These are phyloP conservation scores for Olivierus martensii DNA, from an alignment of 1,140 invertebrate genomes.

Conservation along the genomic window DNA sequence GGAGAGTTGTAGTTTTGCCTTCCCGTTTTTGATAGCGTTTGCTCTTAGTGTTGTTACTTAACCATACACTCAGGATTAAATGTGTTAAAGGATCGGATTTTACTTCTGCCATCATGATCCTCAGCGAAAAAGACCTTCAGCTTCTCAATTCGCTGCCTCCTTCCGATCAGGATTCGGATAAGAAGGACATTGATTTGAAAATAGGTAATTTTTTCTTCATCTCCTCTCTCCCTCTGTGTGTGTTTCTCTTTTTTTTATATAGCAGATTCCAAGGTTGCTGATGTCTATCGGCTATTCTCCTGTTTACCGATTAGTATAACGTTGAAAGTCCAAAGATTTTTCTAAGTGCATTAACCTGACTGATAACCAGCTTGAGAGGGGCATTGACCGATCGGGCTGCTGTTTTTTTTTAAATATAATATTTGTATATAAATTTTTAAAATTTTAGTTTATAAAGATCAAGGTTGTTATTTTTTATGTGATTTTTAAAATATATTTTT, in stretches of 20 bases:
- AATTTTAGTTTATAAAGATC: too few relatives aligned
- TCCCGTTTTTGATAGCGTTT: background rate
- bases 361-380: too few relatives aligned
- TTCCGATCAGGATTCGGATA: slow-evolving; percentile 13
- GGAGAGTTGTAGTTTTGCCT: background rate
- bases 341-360: too few relatives aligned
- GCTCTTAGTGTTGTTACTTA: background rate
- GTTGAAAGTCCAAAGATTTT: too few relatives aligned
- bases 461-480: background rate
- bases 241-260: too few relatives aligned
- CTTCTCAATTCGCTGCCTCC: slow-evolving; percentile 15
- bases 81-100: background rate
- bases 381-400: too few relatives aligned
- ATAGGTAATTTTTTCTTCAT: slow-evolving; percentile 12
- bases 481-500: background rate
- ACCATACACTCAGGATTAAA: background rate
- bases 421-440: too few relatives aligned
- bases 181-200: slow-evolving; percentile 16
- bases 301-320: too few relatives aligned
- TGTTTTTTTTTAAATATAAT: too few relatives aligned
- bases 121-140: slow-evolving; percentile 22
- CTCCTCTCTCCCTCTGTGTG: background rate
- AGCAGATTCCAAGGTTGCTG: too few relatives aligned
- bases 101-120: slow-evolving; percentile 17
- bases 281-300: too few relatives aligned